Percentiles rank a stretch among this genome's conserved stretches.
Evolutionary conservation across 2,888 invertebrate species (phyloP).

Genomic region (Pocota personata): DNA sequence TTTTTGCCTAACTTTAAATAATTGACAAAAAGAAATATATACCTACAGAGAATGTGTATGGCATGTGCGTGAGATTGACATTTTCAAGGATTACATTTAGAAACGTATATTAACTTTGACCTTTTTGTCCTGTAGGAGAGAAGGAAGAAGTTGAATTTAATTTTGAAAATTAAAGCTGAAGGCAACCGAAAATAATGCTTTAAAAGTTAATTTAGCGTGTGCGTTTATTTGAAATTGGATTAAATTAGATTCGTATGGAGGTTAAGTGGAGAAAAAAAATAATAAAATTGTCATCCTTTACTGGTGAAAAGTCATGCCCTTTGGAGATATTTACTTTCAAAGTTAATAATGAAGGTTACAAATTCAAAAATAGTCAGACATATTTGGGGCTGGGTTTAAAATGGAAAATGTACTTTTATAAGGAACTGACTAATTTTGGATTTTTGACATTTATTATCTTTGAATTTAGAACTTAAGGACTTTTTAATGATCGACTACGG

Average conservation of each 20-base stretch:
- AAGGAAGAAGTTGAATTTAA: not conserved
- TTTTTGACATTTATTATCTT: too few relatives aligned
- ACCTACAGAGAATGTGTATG: not conserved
- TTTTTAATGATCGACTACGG: too few relatives aligned
- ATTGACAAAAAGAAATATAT: slow-evolving; percentile 21
- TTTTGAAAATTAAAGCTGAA: slow-evolving; percentile 20
- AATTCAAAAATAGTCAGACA: too few relatives aligned
- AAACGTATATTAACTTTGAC: slow-evolving; percentile 60
- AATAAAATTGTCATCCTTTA: too few relatives aligned
- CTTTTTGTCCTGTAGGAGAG: slow-evolving; percentile 14
- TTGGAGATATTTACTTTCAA: too few relatives aligned
- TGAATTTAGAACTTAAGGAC: too few relatives aligned
- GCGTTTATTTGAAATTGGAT: not conserved
- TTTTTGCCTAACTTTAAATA: slow-evolving; percentile 27
- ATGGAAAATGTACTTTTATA: too few relatives aligned
- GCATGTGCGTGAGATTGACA: slow-evolving; percentile 10
- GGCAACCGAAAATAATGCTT: not conserved
- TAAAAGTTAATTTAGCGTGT: not conserved
- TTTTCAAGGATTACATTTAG: slow-evolving; percentile 37
- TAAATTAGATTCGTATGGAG: not conserved
- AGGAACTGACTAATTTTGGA: too few relatives aligned
- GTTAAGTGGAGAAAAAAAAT: not conserved
- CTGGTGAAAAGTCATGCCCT: too few relatives aligned
- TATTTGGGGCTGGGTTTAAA: too few relatives aligned
- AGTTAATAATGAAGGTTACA: too few relatives aligned